These are phyloP conservation scores for Thereva nobilitata DNA, from an alignment of 2,888 invertebrate species.

Conservation along the genomic window DNA sequence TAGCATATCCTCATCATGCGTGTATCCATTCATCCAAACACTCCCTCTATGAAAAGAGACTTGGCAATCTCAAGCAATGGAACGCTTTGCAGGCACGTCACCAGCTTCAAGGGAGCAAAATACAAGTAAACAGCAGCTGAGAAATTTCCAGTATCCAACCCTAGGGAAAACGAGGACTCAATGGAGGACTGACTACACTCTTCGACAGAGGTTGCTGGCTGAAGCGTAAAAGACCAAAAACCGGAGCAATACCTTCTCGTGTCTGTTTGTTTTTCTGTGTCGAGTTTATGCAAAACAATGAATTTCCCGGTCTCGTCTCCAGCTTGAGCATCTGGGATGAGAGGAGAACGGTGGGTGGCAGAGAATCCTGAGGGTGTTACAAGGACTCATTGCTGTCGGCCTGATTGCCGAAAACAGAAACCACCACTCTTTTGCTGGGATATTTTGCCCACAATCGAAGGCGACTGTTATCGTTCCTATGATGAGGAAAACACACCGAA, in stretches of 20 bases:
- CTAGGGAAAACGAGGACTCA: too few relatives aligned
- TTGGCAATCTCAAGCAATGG: neutral
- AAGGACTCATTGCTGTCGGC: slow-evolving; percentile 18
- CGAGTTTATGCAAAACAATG: slow-evolving; percentile 33
- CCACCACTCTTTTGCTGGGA: slow-evolving; percentile 10
- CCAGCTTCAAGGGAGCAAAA: slow-evolving; percentile 18
- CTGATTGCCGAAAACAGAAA: slow-evolving; percentile 27
- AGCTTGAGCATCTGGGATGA: neutral
- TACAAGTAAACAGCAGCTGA: slow-evolving; percentile 10
- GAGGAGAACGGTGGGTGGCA: slow-evolving; percentile 3
- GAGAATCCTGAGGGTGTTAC: slow-evolving; percentile 2
- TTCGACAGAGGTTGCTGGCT: too few relatives aligned
- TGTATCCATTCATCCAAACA: slow-evolving; percentile 15
- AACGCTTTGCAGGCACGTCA: slow-evolving; percentile 13
- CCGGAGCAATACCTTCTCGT: slow-evolving; percentile 24
- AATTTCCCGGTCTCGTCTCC: slow-evolving; percentile 12
- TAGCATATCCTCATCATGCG: slow-evolving; percentile 19
- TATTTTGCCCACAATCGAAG: slow-evolving; percentile 18
- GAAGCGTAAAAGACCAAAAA: slow-evolving; percentile 32
- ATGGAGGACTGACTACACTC: neutral
- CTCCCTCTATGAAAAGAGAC: neutral
- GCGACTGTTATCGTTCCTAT: slow-evolving; percentile 16
- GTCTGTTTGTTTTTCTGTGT: slow-evolving; percentile 30
- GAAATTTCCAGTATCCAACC: slow-evolving; percentile 10
- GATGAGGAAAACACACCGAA: slow-evolving; percentile 2